Conservation (phyloP, 2,797 vertebrate genomes). For the Phyllotis vaccarum region DNA sequence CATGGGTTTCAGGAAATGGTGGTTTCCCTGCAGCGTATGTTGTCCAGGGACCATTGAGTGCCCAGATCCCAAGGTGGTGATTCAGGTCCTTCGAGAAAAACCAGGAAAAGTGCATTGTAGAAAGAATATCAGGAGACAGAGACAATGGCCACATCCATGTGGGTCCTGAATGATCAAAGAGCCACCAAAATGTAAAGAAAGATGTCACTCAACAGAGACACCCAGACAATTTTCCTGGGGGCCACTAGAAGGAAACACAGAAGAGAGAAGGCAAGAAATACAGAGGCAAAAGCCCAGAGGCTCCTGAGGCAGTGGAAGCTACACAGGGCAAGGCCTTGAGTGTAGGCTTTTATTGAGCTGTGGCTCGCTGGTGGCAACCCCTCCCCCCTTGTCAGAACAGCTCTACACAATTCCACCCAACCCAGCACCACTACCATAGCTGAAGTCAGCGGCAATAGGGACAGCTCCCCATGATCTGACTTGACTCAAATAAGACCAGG, state of each 20-base stretch:
- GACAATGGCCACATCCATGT: too few relatives aligned
- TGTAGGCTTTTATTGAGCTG: fast-evolving
- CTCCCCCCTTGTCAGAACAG: fast-evolving
- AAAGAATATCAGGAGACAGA: too few relatives aligned
- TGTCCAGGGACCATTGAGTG: too few relatives aligned
- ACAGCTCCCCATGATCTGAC: too few relatives aligned
- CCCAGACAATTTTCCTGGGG: too few relatives aligned
- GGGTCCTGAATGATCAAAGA: too few relatives aligned
- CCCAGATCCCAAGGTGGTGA: too few relatives aligned
- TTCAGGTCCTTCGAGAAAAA: too few relatives aligned
- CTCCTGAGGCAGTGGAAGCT: not conserved
- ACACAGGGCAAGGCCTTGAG: not conserved
- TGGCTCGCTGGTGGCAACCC: fast-evolving
- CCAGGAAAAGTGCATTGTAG: too few relatives aligned
- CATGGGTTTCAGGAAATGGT: conserved; percentile 89
- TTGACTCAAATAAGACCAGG: not conserved
- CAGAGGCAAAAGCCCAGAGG: fast-evolving
- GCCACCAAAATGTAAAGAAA: too few relatives aligned
- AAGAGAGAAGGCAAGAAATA: not conserved
- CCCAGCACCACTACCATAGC: not conserved
- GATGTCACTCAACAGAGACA: too few relatives aligned
- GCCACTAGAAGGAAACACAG: too few relatives aligned
- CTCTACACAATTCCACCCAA: not conserved
- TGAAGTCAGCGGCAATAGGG: not conserved
- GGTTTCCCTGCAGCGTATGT: conserved; percentile 85